Evolutionary conservation across 2,797 vertebrate genomes (phyloP).

Genomic region (Lagocephalus sceleratus): DNA sequence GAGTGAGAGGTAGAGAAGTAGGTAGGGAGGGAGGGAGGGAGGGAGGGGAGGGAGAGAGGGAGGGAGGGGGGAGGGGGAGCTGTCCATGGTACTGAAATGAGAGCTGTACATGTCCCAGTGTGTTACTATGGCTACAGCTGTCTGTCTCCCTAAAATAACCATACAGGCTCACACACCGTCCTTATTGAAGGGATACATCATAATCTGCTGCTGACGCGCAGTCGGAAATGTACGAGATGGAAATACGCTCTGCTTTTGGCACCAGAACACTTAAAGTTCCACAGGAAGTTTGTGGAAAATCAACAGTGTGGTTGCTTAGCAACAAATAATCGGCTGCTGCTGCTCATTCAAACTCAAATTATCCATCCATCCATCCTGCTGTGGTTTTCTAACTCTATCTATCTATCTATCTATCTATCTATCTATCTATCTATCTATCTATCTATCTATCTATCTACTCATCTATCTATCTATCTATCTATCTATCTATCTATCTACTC

Average conservation of each 20-base stretch:
- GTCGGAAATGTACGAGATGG: conserved; percentile 20
- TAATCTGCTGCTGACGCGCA: conserved; percentile 37
- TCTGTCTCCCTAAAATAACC: conserved; percentile 73
- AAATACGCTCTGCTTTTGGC: conserved; percentile 4
- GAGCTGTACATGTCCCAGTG: conserved; percentile 56
- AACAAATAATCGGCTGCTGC: conserved; percentile 27
- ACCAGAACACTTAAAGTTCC: not conserved
- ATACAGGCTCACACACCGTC: too few relatives aligned
- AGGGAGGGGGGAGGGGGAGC: conserved; percentile 19
- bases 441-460: too few relatives aligned
- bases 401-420: too few relatives aligned
- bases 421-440: too few relatives aligned
- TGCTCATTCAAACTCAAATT: not conserved
- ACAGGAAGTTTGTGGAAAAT: not conserved
- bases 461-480: too few relatives aligned
- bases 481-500: too few relatives aligned
- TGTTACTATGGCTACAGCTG: conserved; percentile 73
- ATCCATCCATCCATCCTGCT: too few relatives aligned
- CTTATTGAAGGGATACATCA: not conserved
- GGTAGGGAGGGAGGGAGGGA: too few relatives aligned
- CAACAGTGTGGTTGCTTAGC: conserved; percentile 6
- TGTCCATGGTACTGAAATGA: conserved; percentile 58
- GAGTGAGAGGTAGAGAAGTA: too few relatives aligned
- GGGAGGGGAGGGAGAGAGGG: too few relatives aligned
- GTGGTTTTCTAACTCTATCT: too few relatives aligned